Evolutionary conservation across 2,797 vertebrate species (phyloP).

Genomic region (Xerus rutilus): DNA sequence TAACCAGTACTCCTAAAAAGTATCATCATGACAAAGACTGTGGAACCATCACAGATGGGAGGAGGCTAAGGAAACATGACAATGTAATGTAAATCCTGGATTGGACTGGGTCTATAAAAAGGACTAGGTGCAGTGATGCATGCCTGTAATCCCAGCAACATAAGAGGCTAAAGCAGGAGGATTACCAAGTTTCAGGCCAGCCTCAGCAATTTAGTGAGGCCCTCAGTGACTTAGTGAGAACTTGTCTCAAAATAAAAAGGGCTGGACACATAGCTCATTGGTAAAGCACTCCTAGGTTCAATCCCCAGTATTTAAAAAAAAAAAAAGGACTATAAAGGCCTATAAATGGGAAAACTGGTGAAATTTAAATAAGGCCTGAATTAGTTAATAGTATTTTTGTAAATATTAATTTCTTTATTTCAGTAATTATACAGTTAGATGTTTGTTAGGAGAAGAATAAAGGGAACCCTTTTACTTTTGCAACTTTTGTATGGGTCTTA

Average conservation of each 20-base stretch:
- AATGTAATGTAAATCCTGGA: background rate
- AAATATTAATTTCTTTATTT: background rate
- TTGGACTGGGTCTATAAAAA: background rate
- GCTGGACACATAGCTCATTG: too few species aligned
- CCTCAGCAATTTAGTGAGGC: too few species aligned
- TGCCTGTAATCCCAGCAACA: too few species aligned
- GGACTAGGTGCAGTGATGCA: too few species aligned
- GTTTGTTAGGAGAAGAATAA: background rate
- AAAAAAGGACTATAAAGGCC: too few species aligned
- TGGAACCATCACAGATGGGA: background rate
- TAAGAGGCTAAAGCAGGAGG: too few species aligned
- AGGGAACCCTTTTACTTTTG: conserved; percentile 19
- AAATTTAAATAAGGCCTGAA: background rate
- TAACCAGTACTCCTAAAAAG: background rate
- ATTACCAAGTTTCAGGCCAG: too few species aligned
- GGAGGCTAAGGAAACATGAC: background rate
- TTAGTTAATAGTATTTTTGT: background rate
- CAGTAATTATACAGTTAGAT: background rate
- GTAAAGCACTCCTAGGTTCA: too few species aligned
- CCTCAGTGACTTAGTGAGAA: too few species aligned
- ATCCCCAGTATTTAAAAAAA: too few species aligned
- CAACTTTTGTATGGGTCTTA: background rate
- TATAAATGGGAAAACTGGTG: background rate
- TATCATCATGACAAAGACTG: background rate
- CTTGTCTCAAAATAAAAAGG: too few species aligned